Evolutionary conservation across 2,797 vertebrate species (phyloP).

Genomic region (Ceryle rudis): DNA sequence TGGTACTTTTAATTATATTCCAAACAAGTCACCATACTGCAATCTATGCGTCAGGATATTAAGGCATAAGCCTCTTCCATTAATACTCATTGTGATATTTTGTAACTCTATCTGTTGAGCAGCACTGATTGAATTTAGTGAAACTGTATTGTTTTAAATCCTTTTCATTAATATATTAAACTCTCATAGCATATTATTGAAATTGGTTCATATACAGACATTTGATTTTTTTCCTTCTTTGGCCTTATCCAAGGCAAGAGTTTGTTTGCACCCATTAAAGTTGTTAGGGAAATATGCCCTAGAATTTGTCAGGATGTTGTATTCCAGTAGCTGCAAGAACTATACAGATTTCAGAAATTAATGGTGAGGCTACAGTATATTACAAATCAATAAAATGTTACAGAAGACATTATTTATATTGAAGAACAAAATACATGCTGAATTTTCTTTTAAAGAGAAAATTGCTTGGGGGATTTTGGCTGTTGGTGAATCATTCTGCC

Average conservation of each 20-base stretch:
- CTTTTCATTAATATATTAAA: constrained; percentile 36
- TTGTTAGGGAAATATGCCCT: background rate
- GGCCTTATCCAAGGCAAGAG: background rate
- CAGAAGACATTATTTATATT: background rate
- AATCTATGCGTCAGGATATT: background rate
- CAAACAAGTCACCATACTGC: background rate
- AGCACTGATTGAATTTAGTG: constrained; percentile 41
- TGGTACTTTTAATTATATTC: constrained; percentile 17
- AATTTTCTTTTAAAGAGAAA: background rate
- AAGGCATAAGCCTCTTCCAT: background rate
- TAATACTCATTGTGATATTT: constrained; percentile 36
- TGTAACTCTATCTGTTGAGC: background rate
- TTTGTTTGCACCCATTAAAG: background rate
- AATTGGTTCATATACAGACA: background rate
- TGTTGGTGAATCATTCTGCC: constrained; percentile 8
- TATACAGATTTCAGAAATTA: background rate
- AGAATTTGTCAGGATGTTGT: background rate
- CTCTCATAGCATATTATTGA: background rate
- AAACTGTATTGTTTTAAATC: constrained; percentile 36
- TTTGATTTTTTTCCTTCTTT: background rate
- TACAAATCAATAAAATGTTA: background rate
- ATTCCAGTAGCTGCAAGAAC: background rate
- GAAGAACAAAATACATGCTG: background rate
- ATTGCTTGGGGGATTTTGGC: background rate
- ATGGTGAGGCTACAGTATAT: background rate